phyloP scores from a whole-genome alignment of 2,797 vertebrate genomes.

The Poecilia wingei region DNA sequence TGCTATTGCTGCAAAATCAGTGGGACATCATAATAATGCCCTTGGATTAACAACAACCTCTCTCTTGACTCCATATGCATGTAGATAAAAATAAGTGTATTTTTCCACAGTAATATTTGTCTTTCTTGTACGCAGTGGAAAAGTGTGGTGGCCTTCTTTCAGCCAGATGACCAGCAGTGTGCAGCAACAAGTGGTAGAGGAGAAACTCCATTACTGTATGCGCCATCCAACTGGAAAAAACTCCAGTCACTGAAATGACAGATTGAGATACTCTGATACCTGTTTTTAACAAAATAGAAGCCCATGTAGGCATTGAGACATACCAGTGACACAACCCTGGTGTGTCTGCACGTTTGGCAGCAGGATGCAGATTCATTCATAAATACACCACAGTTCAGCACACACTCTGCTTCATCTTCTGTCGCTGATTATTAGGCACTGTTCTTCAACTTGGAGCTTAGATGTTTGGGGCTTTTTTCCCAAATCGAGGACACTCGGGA shows the following conservation, averaged over 20 bases:
- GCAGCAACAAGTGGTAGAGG: neutral
- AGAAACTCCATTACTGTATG: neutral
- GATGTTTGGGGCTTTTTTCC: conserved; percentile 51
- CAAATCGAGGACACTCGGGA: conserved; percentile 57
- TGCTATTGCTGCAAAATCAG: neutral
- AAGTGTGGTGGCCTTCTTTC: neutral
- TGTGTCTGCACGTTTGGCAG: conserved; percentile 12
- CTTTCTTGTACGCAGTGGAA: neutral
- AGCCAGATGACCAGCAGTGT: neutral
- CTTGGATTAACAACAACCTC: neutral
- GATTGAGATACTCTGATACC: neutral
- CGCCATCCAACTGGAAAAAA: neutral
- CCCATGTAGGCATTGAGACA: neutral
- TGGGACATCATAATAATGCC: neutral
- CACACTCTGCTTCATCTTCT: conserved; percentile 25
- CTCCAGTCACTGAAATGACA: neutral
- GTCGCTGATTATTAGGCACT: conserved; percentile 41
- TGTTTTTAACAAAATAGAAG: neutral
- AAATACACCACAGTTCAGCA: conserved; percentile 4
- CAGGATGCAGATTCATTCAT: conserved; percentile 17
- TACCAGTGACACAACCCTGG: neutral
- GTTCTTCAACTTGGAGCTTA: conserved; percentile 50
- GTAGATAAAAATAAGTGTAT: neutral
- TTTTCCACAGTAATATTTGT: neutral
- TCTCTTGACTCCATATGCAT: neutral